Base-by-base conservation (phyloP, 2,888 invertebrate genomes). In the Trissolcus brochymenae region DNA sequence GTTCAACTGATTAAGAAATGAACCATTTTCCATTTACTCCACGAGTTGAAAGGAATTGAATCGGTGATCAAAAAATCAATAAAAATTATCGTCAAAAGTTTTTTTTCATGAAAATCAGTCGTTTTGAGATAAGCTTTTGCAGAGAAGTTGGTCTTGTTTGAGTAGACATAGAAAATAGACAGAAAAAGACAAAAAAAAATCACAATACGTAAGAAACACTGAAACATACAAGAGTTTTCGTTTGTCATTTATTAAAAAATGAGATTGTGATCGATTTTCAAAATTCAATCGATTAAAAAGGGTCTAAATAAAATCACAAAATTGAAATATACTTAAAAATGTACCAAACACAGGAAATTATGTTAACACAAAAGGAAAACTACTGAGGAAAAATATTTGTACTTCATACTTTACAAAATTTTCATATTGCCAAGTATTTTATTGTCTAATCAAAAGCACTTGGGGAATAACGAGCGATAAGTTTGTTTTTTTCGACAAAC, bases 401-500 rank as follows among this genome's bases (percentile, higher is more conserved):
- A 35, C 11, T 9, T 29, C 6, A 6, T 29, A 29, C 21, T 4
- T 25, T 6, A 6, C 4, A 35, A 35, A 35, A 35, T 35, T 11
- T 7, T 7, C n/a, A 46, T 16, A 46, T 9, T 0, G 16, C 6
- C 14, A 16, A 46, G 16, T 46, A 46, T 14, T 14, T 16, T 2
- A 14, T 16, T 46, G 46, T 16, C 46, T 46, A 55, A 46, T 49
- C 21, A 41, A 17, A 49, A 62, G 56, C 51, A 25, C 6, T 43
- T 25, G 21, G 14, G 51, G 56, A n/a, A n/a, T 14, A 43, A 43
- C 46, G 53, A 64, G 57, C 53, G 19, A 17, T 40, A 71, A 56
- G 49, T 21, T 59, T 72, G 6, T 13, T 64, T 21, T 64, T 19
- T 59, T 65, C 35, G 74, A 70, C 64, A 78, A 74, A 78, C 65